Evolutionary conservation across 1,140 invertebrate species (phyloP), one percentile per base, ranked within the genome.

Genomic region (Musca domestica): DNA sequence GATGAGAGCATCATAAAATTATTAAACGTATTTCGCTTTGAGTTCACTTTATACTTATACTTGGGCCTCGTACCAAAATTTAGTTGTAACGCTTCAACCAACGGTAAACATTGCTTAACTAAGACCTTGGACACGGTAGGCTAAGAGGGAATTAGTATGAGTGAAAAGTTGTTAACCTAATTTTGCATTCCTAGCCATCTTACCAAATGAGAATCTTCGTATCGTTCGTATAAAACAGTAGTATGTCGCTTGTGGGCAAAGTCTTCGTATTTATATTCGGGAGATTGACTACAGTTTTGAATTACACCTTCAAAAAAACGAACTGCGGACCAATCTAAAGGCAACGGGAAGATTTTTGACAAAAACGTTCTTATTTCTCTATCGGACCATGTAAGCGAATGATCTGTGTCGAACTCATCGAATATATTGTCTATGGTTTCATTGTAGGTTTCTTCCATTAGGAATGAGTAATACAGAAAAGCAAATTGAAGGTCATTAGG

Each of bases 1-100:
- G 90, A 91, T 2, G 87, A 87, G n/a, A 94, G 83, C 91, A 93
- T 93, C 81, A 91, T 91, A 72, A 94, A 94, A 49, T 89, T 87
- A n/a, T 88, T 85, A 66, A 88, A 73, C 6, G 73, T 69, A 1
- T 68, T 58, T 12, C 76, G 69, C 56, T 79, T 81, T 1, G 76
- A 70, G 46, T 72, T 79, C 22, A 89, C 76, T 71, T 89, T 85
- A 72, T 85, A 87, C 49, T 85, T 84, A 73, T 88, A 90, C 67
- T 74, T 82, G 25, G 73, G 52, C 3, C 78, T 74, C 1, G 71
- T 51, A 1, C 61, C 74, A 19, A 81, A 81, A 58, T 81, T 81
- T 22, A 71, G 56, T 23, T 65, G 51, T 9, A 81, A 49, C 10
- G 76, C 78, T 48, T 81, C 80, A 0, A 76, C 72, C 10, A 80